phyloP scores from a whole-genome alignment of 2,888 invertebrate species.

The Argyresthia albistria region DNA sequence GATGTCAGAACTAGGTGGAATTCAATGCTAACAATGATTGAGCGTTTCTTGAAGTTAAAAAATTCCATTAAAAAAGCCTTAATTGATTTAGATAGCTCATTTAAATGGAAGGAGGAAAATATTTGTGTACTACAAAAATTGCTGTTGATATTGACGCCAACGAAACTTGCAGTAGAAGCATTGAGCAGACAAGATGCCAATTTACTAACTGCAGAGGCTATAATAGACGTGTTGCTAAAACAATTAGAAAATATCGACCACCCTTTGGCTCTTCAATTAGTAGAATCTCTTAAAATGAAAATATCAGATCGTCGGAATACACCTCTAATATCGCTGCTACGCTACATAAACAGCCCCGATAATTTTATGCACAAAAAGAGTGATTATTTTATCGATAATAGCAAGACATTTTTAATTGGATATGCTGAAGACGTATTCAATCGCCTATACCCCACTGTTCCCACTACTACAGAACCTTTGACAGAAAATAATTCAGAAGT shows the following conservation, averaged over 20 bases:
- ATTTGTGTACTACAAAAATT: constrained; percentile 9
- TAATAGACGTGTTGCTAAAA: constrained; percentile 7
- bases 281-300: constrained; percentile 3
- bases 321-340: constrained; percentile 7
- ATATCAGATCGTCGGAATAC: constrained; percentile 1
- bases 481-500: constrained; percentile 7
- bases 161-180: constrained; percentile 12
- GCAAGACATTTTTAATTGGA: constrained; percentile 11
- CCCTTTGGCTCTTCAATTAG: no score
- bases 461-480: constrained; percentile 3
- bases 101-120: constrained; percentile 11
- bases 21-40: constrained; percentile 10
- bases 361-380: constrained; percentile 12
- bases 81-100: constrained; percentile 8
- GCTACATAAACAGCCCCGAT: constrained; percentile 5
- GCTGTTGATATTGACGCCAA: constrained; percentile 10
- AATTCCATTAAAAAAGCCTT: no score
- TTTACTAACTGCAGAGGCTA: constrained; percentile 10
- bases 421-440: constrained; percentile 7
- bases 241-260: no score
- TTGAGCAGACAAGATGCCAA: constrained; percentile 11
- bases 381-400: constrained; percentile 10
- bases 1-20: constrained; percentile 11
- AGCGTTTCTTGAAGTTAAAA: constrained; percentile 11
- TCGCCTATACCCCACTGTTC: constrained; percentile 7